phyloP scores from a whole-genome alignment of 2,888 invertebrate genomes.

The Icerya purchasi region DNA sequence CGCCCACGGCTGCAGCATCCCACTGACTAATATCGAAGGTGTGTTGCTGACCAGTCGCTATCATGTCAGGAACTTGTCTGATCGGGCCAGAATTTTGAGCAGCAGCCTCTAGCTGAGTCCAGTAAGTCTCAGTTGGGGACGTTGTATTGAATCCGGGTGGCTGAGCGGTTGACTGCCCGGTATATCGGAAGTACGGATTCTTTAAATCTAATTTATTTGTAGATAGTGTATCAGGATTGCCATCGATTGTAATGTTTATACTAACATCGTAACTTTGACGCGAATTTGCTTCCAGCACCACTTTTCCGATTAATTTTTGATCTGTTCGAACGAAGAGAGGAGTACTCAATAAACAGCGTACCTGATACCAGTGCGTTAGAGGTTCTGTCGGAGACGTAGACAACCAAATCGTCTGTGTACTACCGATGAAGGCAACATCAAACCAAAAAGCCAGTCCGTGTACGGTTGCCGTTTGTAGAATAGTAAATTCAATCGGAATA shows the following conservation, averaged over 20 bases:
- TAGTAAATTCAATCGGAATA: conserved; percentile 80
- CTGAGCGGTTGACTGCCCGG: conserved; percentile 74
- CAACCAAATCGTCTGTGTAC: conserved; percentile 76
- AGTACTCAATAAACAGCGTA: conserved; percentile 78
- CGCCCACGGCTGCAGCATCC: conserved; percentile 3
- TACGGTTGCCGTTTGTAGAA: conserved; percentile 78
- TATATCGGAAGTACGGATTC: conserved; percentile 95
- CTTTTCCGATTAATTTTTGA: conserved; percentile 68
- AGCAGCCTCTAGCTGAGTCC: conserved; percentile 51
- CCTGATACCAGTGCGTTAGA: conserved; percentile 98
- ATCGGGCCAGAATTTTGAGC: conserved; percentile 16
- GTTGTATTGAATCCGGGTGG: conserved; percentile 77
- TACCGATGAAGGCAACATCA: conserved; percentile 88
- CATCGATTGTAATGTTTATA: conserved; percentile 77
- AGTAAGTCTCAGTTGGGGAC: conserved; percentile 84
- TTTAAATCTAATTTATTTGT: conserved; percentile 88
- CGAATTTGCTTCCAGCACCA: conserved; percentile 62
- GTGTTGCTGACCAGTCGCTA: conserved; percentile 1
- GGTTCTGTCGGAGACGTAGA: conserved; percentile 96
- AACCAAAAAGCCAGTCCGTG: conserved; percentile 99
- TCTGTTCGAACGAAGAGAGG: conserved; percentile 90
- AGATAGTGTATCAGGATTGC: conserved; percentile 55
- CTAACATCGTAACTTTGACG: conserved; percentile 96
- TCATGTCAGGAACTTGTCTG: conserved; percentile 7
- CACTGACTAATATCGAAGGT: conserved; percentile 11